Percentiles rank a stretch among this genome's conserved stretches.
Evolutionary conservation across 2,888 invertebrate species (phyloP).

Genomic region (Drosophila fulvimacula): DNA sequence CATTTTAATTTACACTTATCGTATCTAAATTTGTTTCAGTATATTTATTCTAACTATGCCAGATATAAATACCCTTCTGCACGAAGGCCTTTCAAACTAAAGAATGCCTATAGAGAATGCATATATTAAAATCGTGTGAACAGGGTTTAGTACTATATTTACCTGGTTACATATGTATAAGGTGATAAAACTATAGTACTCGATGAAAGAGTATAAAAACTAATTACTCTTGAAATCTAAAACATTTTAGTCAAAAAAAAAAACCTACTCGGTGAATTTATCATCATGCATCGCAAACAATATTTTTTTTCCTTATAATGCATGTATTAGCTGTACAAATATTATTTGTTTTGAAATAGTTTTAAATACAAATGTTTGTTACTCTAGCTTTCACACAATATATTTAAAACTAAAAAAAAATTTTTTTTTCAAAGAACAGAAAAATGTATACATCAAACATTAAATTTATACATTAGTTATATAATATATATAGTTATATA

Average conservation of each 20-base stretch:
- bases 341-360: not conserved
- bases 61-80: not conserved
- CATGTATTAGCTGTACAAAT: not conserved
- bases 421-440: not conserved
- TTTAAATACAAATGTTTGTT: not conserved
- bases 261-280: not conserved
- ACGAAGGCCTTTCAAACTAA: no score
- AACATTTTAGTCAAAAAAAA: constrained; percentile 1
- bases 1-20: not conserved
- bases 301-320: constrained; percentile 1
- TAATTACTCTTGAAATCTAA: not conserved
- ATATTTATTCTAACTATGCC: not conserved
- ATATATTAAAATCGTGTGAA: not conserved
- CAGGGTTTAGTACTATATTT: not conserved
- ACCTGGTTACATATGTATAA: not conserved
- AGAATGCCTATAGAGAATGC: not conserved
- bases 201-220: not conserved
- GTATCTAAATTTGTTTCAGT: not conserved
- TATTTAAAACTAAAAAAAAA: not conserved
- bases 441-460: no score
- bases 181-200: not conserved
- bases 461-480: no score
- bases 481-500: no score
- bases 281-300: not conserved
- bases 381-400: not conserved